Conservation (phyloP, 2,113 vertebrate genomes). For the Menura novaehollandiae region DNA sequence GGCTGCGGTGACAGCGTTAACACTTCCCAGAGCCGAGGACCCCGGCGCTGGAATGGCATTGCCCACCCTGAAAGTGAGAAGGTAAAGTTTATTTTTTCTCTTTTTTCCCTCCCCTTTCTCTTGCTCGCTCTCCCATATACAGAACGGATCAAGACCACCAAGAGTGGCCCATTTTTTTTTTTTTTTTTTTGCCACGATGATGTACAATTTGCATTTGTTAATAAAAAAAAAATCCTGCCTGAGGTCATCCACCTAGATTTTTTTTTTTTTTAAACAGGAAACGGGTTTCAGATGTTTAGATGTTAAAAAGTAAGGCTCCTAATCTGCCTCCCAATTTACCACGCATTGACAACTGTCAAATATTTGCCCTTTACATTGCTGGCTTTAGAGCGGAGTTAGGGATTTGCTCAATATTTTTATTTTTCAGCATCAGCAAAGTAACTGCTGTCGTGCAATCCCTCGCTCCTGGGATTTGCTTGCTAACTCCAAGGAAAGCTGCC, state of each 20-base stretch:
- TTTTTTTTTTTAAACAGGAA: conserved; percentile 69
- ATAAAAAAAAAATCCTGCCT: conserved; percentile 64
- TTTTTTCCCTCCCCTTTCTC: conserved; percentile 70
- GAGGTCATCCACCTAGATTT: conserved; percentile 71
- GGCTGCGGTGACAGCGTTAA: conserved; percentile 86
- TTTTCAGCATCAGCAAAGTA: neutral
- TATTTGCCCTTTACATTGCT: neutral
- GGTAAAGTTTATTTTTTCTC: conserved; percentile 96
- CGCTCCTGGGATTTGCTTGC: neutral
- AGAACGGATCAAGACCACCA: conserved; percentile 85
- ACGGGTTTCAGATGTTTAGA: conserved; percentile 78
- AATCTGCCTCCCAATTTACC: conserved; percentile 66
- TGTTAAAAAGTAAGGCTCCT: conserved; percentile 69
- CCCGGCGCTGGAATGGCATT: conserved; percentile 84
- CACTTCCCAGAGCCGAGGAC: conserved; percentile 90
- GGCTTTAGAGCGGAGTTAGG: neutral
- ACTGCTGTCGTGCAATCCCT: rapidly evolving
- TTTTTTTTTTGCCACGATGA: conserved; percentile 31
- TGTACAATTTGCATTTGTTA: conserved; percentile 80
- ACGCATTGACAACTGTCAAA: conserved; percentile 43
- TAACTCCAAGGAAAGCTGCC: neutral
- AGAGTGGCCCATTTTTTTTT: conserved; percentile 66
- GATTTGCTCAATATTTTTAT: neutral
- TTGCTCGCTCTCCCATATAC: conserved; percentile 73
- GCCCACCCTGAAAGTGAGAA: conserved; percentile 93